Percentiles rank a stretch among this genome's conserved stretches.
These are phyloP conservation scores for Melanostigma gelatinosum DNA, from an alignment of 2,113 vertebrate genomes.

Conservation along the genomic window DNA sequence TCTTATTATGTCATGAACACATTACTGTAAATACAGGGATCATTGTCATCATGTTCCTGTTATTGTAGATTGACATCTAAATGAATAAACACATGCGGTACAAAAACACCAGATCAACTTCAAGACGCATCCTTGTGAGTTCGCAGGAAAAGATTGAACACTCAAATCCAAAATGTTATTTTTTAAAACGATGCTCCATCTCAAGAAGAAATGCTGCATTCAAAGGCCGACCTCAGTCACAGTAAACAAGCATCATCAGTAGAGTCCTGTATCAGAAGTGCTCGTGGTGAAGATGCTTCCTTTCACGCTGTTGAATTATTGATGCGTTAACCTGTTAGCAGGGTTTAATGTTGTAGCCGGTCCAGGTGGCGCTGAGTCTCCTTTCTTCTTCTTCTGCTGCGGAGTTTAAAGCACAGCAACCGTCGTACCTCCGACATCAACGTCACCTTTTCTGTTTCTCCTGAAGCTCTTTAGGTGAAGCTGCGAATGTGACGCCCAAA, in stretches of 20 bases:
- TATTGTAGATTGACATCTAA: not conserved
- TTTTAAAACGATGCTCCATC: not conserved
- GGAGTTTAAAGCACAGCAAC: not conserved
- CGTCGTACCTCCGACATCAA: not conserved
- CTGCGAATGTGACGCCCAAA: too few species aligned
- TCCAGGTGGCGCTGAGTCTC: constrained; percentile 42
- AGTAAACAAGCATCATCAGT: not conserved
- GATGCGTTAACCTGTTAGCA: constrained; percentile 56
- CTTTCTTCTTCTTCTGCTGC: not conserved
- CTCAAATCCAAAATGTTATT: not conserved
- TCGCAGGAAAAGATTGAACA: not conserved
- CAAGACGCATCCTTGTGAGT: too few species aligned
- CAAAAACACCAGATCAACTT: not conserved
- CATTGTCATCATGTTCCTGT: not conserved
- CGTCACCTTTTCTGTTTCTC: not conserved
- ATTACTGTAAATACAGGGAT: not conserved
- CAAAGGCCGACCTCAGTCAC: not conserved
- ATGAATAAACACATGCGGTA: not conserved
- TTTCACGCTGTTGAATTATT: constrained; percentile 57
- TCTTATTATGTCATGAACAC: not conserved
- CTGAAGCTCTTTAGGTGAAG: not conserved
- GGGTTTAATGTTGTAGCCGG: constrained; percentile 35
- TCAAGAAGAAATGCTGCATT: not conserved
- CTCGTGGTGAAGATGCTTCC: constrained; percentile 39
- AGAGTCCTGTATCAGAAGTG: not conserved